Conservation (phyloP, 2,113 vertebrate genomes). For the Macquaria ambigua region DNA sequence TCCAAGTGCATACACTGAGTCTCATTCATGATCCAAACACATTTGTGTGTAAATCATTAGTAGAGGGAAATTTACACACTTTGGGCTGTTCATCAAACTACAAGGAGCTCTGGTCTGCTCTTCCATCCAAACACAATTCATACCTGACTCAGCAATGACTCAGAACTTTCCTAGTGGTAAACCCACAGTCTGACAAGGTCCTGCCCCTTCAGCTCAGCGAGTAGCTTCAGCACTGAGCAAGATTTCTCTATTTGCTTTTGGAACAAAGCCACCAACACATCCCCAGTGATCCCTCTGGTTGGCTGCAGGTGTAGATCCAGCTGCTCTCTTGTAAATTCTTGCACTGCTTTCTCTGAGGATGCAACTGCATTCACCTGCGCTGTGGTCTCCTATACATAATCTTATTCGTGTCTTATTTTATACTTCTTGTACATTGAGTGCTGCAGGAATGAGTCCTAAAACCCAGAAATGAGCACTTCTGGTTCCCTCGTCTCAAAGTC, state of each 20-base stretch:
- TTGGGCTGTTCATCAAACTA: neutral
- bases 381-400: neutral
- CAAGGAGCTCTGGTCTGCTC: neutral
- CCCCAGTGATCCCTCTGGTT: neutral
- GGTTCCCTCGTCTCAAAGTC: too few relatives aligned
- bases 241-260: conserved; percentile 2
- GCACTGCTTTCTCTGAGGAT: neutral
- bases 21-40: conserved; percentile 10
- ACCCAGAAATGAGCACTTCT: too few relatives aligned
- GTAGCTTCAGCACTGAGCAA: neutral
- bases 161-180: neutral
- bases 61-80: neutral
- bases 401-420: neutral
- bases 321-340: neutral
- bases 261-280: conserved; percentile 15
- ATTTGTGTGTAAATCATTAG: conserved; percentile 1
- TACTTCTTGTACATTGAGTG: neutral
- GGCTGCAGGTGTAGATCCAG: neutral
- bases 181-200: conserved; percentile 3
- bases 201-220: conserved; percentile 5
- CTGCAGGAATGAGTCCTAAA: too few relatives aligned
- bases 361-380: neutral
- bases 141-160: conserved; percentile 19
- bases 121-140: neutral
- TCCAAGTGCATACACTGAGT: neutral